These are phyloP conservation scores for Megalops atlanticus DNA, from an alignment of 2,113 vertebrate species.

Conservation along the genomic window DNA sequence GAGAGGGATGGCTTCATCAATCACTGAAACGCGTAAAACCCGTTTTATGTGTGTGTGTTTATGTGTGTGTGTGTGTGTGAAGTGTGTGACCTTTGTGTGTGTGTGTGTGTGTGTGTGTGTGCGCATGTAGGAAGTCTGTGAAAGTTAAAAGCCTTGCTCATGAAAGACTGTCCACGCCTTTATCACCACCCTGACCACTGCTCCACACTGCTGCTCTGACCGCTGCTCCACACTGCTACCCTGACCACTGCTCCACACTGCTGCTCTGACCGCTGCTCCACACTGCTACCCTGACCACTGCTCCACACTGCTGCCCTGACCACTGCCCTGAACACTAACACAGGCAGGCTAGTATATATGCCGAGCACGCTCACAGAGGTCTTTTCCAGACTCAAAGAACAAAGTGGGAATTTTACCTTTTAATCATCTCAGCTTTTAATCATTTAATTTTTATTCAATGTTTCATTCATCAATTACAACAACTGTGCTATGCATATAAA, in stretches of 20 bases:
- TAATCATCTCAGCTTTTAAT: background rate
- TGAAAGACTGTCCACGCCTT: too few species aligned
- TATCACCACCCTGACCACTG: too few species aligned
- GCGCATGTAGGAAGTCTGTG: background rate
- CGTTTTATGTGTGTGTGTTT: background rate
- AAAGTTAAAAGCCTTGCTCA: too few species aligned
- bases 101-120: background rate
- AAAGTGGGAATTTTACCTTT: background rate
- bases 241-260: background rate
- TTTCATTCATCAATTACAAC: background rate
- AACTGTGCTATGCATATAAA: too few species aligned
- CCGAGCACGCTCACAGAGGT: background rate
- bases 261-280: background rate
- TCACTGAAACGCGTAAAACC: too few species aligned
- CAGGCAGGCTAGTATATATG: conserved; percentile 2
- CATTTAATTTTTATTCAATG: background rate
- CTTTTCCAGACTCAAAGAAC: background rate
- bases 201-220: too few species aligned
- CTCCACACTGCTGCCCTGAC: background rate
- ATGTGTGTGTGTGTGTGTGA: background rate
- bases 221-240: background rate
- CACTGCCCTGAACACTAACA: conserved; percentile 2
- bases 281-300: background rate
- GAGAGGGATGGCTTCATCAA: background rate
- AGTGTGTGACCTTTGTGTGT: too few species aligned